Base-by-base conservation (phyloP, 2,797 vertebrate genomes). In the Hyperoplus lanceolatus region DNA sequence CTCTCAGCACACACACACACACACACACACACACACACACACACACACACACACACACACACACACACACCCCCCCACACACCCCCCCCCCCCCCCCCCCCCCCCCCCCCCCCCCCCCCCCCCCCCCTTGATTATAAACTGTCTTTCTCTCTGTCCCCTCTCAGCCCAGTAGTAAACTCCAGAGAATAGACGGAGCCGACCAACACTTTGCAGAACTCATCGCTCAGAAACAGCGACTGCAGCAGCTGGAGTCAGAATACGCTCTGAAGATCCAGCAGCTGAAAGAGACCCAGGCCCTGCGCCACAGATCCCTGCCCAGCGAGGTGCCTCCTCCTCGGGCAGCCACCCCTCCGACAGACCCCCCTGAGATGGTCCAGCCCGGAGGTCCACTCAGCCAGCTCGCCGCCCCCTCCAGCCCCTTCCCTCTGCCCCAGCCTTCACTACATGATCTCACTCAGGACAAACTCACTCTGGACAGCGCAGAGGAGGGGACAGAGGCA, bases 361-460 rank as follows among this genome's bases (percentile, higher is more conserved):
- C 96, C 83, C 93, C 86, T 29, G 43, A 93, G 21, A 29, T 29
- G 21, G 21, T 29, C 21, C 21, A 29, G 21, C 21, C 21, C 2
- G 21, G 21, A 29, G 21, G 21, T 29, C 21, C 21, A 29, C 21
- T 29, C 89, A 79, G 94, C 93, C 96, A 18, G 93, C 90, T 0
- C 0, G 54, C 61, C 0, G 43, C 84, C 0, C 43, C 89, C 51
- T 18, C 85, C 39, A 41, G 75, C 72, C 92, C 96, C 55, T 96
- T 96, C 92, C 76, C 94, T 1, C 89, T 97, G 62, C 96, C 97
- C 43, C 98, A 99, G 74, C 98, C 98, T 8, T 99, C 98, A 0
- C 94, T 98, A 73, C 98, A 98, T 49, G 98, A 99, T 93, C 96
- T 99, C 61, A 98, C 98, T 0, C 98, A 99, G 94, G 98, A 99